Evolutionary conservation across 2,888 invertebrate genomes (phyloP).

Genomic region (Pseudeuparius sepicola): DNA sequence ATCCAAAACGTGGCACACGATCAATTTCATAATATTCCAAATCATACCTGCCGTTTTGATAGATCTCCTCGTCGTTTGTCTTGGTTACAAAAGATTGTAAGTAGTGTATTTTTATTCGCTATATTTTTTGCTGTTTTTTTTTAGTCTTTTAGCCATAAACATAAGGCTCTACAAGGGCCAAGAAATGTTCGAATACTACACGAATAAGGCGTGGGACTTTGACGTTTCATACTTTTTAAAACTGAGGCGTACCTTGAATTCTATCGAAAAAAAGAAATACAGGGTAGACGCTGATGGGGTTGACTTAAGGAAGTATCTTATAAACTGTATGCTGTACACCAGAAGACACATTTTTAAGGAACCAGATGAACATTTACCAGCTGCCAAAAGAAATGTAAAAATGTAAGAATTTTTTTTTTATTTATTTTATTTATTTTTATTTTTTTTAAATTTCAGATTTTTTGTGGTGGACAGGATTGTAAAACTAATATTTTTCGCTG

Average conservation of each 20-base stretch:
- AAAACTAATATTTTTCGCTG: too few species aligned
- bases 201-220: constrained; percentile 84
- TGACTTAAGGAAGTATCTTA: constrained; percentile 69
- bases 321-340: constrained; percentile 68
- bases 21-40: constrained; percentile 80
- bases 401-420: too few species aligned
- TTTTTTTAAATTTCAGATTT: too few species aligned
- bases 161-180: constrained; percentile 75
- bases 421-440: too few species aligned
- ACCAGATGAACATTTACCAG: constrained; percentile 65
- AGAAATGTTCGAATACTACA: constrained; percentile 84
- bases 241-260: constrained; percentile 51
- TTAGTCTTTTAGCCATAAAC: constrained; percentile 71
- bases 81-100: constrained; percentile 83
- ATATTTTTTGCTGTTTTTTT: too few species aligned
- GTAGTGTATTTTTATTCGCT: too few species aligned
- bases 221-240: constrained; percentile 54
- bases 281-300: constrained; percentile 56
- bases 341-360: constrained; percentile 75
- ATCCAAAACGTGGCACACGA: constrained; percentile 62
- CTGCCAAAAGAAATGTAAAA: constrained; percentile 68
- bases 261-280: constrained; percentile 53
- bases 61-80: constrained; percentile 64
- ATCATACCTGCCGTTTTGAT: constrained; percentile 81
- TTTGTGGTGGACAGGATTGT: too few species aligned